Base-by-base conservation (phyloP, 2,113 vertebrate genomes). In the Prietella phreatophila region DNA sequence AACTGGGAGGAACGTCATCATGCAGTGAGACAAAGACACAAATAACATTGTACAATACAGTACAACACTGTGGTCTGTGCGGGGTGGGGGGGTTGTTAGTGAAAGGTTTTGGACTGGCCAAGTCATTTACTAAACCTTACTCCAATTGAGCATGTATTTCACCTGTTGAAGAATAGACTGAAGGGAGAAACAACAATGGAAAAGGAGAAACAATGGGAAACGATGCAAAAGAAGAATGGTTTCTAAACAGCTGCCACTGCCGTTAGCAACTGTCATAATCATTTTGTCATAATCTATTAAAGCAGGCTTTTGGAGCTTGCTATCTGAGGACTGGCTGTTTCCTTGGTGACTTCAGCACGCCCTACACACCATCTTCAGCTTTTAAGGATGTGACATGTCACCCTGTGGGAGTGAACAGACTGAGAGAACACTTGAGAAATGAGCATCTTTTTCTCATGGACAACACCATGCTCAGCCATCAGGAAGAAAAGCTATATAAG, bases 341-440 rank as follows among this genome's bases (percentile, higher is more conserved):
- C 22, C n/a, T 36, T 50, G 56, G 73, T 19, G 25, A 78, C 42
- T 60, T 76, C 73, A 22, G 79, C 56, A 82, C 60, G 65, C 14
- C 33, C 30, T 30, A 30, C 22, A 87, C 22, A n/a, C 55, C 53
- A 76, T 20, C 30, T 17, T 33, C 73, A 55, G 82, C 86, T 88
- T 92, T 69, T 91, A 78, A 81, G 90, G 79, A 86, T 87, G 75
- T 90, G 87, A 88, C 55, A 27, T 89, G 89, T 92, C 89, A 88
- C 82, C 86, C 53, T 15, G 87, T 36, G 82, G 84, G 84, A 60
- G 83, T 89, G 84, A 85, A 87, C 82, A 56, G 73, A 91, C 55
- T 88, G 87, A 91, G 75, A 30, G 73, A 85, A 86, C 67, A 85
- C 82, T 87, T 67, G 78, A 83, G 87, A 80, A 81, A 82, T 55